phyloP scores from a whole-genome alignment of 1,140 invertebrate genomes.

The Papilio helenus region DNA sequence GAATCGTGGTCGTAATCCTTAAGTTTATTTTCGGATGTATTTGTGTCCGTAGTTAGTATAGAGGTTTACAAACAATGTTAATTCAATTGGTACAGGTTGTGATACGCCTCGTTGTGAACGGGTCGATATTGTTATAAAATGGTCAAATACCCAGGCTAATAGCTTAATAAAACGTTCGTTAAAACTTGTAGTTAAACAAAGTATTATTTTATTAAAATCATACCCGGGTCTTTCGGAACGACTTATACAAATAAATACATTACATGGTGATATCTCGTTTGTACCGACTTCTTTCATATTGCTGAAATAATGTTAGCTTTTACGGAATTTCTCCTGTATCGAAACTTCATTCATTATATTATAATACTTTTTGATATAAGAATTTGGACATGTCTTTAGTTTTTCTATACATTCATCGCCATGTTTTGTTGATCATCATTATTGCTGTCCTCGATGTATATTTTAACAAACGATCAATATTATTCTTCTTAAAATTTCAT shows the following conservation, averaged over 20 bases:
- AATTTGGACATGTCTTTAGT: slow-evolving; percentile 6
- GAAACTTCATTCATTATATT: slow-evolving; percentile 57
- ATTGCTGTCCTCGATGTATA: slow-evolving; percentile 35
- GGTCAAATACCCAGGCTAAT: slow-evolving; percentile 81
- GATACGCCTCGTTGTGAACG: slow-evolving; percentile 82
- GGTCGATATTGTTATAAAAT: slow-evolving; percentile 82
- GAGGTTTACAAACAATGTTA: slow-evolving; percentile 83
- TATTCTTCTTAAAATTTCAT: not conserved
- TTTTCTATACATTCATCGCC: slow-evolving; percentile 22
- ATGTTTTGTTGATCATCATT: slow-evolving; percentile 32
- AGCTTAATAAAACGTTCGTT: slow-evolving; percentile 82
- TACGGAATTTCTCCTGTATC: slow-evolving; percentile 59
- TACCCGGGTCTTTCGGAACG: slow-evolving; percentile 76
- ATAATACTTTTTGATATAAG: slow-evolving; percentile 49
- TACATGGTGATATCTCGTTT: slow-evolving; percentile 75
- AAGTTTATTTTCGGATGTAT: slow-evolving; percentile 81
- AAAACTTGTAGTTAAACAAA: slow-evolving; percentile 81
- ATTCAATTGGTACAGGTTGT: slow-evolving; percentile 83
- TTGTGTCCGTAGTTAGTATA: slow-evolving; percentile 82
- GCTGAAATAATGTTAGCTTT: slow-evolving; percentile 71
- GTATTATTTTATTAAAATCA: slow-evolving; percentile 81
- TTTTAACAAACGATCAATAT: not conserved
- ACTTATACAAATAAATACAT: slow-evolving; percentile 78
- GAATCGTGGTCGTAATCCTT: slow-evolving; percentile 80
- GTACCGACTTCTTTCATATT: slow-evolving; percentile 71